These are phyloP conservation scores for Calameuta pallipes DNA, from an alignment of 2,888 invertebrate species.

Conservation along the genomic window DNA sequence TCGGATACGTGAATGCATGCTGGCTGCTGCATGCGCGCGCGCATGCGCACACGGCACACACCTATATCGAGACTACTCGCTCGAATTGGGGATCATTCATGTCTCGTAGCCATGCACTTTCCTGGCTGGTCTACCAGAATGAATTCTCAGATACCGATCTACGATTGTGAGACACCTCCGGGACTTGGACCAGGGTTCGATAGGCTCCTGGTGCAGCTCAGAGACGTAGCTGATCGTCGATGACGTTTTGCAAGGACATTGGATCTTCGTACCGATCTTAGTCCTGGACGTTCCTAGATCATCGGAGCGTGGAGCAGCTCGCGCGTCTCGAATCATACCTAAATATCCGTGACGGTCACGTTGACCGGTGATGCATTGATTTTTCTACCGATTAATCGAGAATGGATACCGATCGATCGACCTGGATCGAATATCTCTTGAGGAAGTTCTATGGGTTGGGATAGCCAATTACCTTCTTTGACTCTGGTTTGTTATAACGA, in stretches of 20 bases:
- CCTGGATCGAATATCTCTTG: neutral
- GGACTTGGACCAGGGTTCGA: neutral
- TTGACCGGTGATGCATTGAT: conserved; percentile 4
- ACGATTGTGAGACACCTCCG: neutral
- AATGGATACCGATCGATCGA: neutral
- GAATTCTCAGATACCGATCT: neutral
- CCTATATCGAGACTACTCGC: neutral
- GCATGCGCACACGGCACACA: conserved; percentile 9
- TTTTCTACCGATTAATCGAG: neutral
- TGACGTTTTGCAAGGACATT: no score
- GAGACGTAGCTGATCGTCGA: neutral
- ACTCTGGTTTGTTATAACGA: neutral
- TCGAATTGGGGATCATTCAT: neutral
- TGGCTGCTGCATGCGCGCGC: conserved; percentile 10
- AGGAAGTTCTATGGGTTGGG: neutral
- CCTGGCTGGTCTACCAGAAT: neutral
- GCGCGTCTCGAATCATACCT: conserved; percentile 10
- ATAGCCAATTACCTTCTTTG: neutral
- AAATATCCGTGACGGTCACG: conserved; percentile 8
- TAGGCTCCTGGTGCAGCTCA: neutral
- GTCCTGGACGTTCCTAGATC: neutral
- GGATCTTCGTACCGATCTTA: neutral
- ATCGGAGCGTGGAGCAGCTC: conserved; percentile 6
- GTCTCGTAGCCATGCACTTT: neutral
- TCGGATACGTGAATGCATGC: conserved; percentile 15